Conservation (phyloP, 1,140 invertebrate species). For the Drosophila baimaii region DNA sequence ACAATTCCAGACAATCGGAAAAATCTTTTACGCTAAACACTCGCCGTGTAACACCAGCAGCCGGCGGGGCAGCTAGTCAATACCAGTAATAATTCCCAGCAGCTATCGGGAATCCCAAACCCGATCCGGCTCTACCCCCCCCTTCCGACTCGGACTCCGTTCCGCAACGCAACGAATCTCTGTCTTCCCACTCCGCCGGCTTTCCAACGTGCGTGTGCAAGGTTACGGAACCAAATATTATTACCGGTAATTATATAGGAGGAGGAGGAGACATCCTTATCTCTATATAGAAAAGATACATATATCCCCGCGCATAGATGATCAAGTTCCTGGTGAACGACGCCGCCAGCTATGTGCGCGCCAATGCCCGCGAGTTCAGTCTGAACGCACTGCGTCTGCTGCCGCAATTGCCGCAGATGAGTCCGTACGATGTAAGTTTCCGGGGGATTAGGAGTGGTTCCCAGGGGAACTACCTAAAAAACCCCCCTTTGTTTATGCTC, state of each 20-base stretch:
- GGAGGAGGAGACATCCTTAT: no score
- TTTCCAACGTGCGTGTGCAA: constrained; percentile 27
- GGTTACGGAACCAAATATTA: constrained; percentile 59
- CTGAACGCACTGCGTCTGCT: constrained; percentile 68
- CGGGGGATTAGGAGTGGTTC: background rate
- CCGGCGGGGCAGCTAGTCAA: constrained; percentile 14
- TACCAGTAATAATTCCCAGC: background rate
- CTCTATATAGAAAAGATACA: constrained; percentile 34
- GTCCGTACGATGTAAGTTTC: constrained; percentile 80
- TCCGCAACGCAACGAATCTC: background rate
- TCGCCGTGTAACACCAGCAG: background rate
- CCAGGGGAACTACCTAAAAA: background rate
- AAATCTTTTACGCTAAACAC: constrained; percentile 1
- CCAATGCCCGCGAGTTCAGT: constrained; percentile 71
- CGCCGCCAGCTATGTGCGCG: constrained; percentile 65
- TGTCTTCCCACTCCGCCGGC: constrained; percentile 17
- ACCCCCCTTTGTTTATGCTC: no score
- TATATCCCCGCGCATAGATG: constrained; percentile 67
- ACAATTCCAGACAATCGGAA: constrained; percentile 1
- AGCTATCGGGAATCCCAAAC: constrained; percentile 14
- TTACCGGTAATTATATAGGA: constrained; percentile 45
- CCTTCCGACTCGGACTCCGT: background rate
- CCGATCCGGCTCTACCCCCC: background rate
- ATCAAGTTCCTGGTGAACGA: constrained; percentile 68
- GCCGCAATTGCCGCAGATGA: constrained; percentile 73